These are phyloP conservation scores for Phoenoteleia sp. DNA, from an alignment of 2,888 invertebrate genomes.

Conservation along the genomic window DNA sequence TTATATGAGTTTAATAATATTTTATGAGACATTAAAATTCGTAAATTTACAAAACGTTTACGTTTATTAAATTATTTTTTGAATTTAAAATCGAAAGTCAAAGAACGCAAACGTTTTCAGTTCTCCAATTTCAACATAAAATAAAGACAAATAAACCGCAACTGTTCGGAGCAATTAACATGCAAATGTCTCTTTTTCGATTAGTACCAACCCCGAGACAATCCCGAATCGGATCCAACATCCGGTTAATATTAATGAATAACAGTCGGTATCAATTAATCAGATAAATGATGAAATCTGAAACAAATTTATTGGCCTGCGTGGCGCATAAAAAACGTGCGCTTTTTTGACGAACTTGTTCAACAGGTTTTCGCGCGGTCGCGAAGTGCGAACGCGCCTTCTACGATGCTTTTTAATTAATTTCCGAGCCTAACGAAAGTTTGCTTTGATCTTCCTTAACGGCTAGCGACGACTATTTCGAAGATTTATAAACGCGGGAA, in stretches of 20 bases:
- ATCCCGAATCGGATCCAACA: slow-evolving; percentile 20
- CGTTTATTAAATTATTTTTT: too few species aligned
- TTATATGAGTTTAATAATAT: too few species aligned
- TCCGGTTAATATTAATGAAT: slow-evolving; percentile 46
- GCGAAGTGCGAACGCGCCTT: slow-evolving; percentile 14
- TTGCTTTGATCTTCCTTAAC: slow-evolving; percentile 32
- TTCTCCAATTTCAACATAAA: neutral
- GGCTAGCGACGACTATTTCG: slow-evolving; percentile 43
- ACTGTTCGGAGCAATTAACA: slow-evolving; percentile 34
- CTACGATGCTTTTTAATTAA: slow-evolving; percentile 33
- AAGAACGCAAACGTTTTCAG: too few species aligned
- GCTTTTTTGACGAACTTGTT: slow-evolving; percentile 48
- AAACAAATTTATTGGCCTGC: slow-evolving; percentile 33
- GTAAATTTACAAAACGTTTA: too few species aligned
- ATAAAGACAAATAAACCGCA: neutral
- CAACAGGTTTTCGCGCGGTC: slow-evolving; percentile 33
- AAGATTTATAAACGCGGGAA: slow-evolving; percentile 29
- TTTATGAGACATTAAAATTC: too few species aligned
- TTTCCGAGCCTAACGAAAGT: slow-evolving; percentile 17
- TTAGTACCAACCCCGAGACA: slow-evolving; percentile 31
- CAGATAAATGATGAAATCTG: slow-evolving; percentile 50
- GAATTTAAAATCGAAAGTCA: too few species aligned
- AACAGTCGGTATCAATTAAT: slow-evolving; percentile 50
- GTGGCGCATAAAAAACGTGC: slow-evolving; percentile 15
- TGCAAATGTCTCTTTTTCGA: slow-evolving; percentile 48